Base-by-base conservation (phyloP, 53 echinoderm and acorn worm genomes). In the Patiria pectinifera region DNA sequence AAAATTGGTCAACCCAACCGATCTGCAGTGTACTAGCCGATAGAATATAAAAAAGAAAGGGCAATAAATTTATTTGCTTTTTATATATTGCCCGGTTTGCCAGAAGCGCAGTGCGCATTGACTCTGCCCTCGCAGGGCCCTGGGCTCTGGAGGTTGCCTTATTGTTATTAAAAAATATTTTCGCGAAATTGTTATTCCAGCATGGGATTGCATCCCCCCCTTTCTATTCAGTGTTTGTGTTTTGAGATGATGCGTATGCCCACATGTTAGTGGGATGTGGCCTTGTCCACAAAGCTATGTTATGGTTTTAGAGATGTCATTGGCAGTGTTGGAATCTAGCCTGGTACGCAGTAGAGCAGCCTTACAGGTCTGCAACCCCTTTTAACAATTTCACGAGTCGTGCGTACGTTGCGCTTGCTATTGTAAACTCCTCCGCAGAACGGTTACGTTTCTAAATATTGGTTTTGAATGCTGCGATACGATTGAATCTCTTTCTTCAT, bases 101-200 rank as follows among this genome's bases (percentile, higher is more conserved):
- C 74, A 3, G 4, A 5, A 74, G 74, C 69, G 25, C 4, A 74
- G 22, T 16, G 74, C 3, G 24, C 24, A 74, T n/a, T 74, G 74
- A 74, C 74, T 74, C 74, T 18, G 5, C 18, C 10, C 24, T 74
- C 74, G 24, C 6, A 23, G 74, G 74, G 24, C 74, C 74, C 6
- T 9, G 24, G 24, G 74, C 22, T 18, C 22, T 74, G 24, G 19
- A 5, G 24, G 11, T 23, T 4, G 74, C 74, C 24, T n/a, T 24
- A 46, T 78, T 78, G 79, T 78, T 78, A 78, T 78, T 78, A 78
- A 78, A 45, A 78, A 47, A 78, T 78, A 78, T 78, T 78, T 78
- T 78, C 14, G 43, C 24, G 19, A 78, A 45, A 78, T 46, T 78
- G 45, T 78, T 78, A 78, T 22, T 10, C 18, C 74, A 22, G n/a